A percentile compares a stretch with the other conserved stretches of the same genome.
Conservation (phyloP, 2,113 vertebrate species). For the Rhabdornis inornatus region DNA sequence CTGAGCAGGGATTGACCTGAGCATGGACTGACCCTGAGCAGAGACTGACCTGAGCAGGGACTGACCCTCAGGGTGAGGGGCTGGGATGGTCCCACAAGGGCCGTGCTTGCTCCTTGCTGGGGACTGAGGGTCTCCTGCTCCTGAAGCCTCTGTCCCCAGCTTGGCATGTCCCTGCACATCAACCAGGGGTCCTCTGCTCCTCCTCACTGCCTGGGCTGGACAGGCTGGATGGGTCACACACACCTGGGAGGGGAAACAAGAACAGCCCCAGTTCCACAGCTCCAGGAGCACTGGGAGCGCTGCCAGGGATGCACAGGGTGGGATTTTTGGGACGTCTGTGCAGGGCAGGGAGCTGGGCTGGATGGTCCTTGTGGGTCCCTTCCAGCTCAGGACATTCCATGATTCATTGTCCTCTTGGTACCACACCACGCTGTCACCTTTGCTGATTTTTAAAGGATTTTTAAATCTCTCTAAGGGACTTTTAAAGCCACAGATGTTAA, state of each 20-base stretch:
- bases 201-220: not conserved
- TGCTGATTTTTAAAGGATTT: not conserved
- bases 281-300: fast-evolving
- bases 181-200: not conserved
- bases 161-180: not conserved
- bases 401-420: not conserved
- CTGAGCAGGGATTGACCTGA: too few relatives aligned
- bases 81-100: not conserved
- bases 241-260: not conserved
- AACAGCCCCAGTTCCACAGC: not conserved
- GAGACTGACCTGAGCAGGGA: too few relatives aligned
- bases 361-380: not conserved
- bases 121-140: not conserved
- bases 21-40: too few relatives aligned
- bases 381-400: not conserved
- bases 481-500: not conserved
- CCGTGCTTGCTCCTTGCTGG: not conserved
- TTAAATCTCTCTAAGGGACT: not conserved
- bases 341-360: not conserved
- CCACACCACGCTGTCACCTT: not conserved
- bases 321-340: not conserved
- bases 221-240: not conserved
- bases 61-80: not conserved
- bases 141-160: not conserved
- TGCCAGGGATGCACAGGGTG: not conserved